These are phyloP conservation scores for Brenthis ino DNA, from an alignment of 2,888 invertebrate genomes.

Conservation along the genomic window DNA sequence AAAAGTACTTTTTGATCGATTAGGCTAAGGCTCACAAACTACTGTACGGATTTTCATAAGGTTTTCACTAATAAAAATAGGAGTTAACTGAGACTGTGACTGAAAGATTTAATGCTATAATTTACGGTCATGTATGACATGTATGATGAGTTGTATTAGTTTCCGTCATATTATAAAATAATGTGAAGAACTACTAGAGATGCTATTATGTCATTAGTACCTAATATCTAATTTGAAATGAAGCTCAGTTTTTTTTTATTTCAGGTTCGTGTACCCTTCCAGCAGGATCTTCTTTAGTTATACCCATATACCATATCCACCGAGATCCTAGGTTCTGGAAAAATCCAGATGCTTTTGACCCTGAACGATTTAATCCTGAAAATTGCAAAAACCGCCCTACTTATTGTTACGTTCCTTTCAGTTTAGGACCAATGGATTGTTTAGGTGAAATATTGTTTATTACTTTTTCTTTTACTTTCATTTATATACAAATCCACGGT, in stretches of 20 bases:
- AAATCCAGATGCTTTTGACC: conserved; percentile 62
- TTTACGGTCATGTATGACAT: no score
- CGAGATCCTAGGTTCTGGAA: conserved; percentile 63
- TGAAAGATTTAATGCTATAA: no score
- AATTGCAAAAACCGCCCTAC: conserved; percentile 55
- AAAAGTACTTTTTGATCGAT: no score
- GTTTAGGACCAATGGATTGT: conserved; percentile 73
- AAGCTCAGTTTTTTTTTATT: background rate
- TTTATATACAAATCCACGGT: no score
- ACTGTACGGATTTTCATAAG: no score
- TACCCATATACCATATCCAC: conserved; percentile 64
- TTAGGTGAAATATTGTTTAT: conserved; percentile 51
- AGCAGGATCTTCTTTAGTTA: conserved; percentile 59
- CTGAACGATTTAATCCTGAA: conserved; percentile 63
- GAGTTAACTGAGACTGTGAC: no score
- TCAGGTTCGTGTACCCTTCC: conserved; percentile 60
- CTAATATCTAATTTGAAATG: background rate
- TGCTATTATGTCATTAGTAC: background rate
- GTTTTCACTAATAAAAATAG: no score
- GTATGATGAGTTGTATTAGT: no score
- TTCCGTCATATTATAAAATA: no score
- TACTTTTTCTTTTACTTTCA: background rate
- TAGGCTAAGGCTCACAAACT: no score
- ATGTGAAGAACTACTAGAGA: no score
- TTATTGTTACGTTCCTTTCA: conserved; percentile 65